phyloP scores from a whole-genome alignment of 2,888 invertebrate species.

The Phrixothrix hirtus region DNA sequence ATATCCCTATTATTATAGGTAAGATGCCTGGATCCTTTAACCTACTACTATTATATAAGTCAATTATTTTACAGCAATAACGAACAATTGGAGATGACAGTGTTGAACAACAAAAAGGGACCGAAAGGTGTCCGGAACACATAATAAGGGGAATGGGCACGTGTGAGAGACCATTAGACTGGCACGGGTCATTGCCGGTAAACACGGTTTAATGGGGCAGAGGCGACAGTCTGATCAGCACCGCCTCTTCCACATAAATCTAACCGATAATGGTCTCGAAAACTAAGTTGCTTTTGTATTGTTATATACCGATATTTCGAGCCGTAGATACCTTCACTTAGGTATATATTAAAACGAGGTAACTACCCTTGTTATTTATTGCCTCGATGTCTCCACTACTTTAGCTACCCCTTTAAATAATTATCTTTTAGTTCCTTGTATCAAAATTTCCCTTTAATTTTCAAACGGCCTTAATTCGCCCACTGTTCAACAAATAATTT shows the following conservation, averaged over 20 bases:
- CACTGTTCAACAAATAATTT: neutral
- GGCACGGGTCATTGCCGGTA: slow-evolving; percentile 42
- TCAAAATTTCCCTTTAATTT: too few species aligned
- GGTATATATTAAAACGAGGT: slow-evolving; percentile 14
- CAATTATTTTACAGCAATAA: too few species aligned
- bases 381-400: neutral
- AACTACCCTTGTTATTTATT: slow-evolving; percentile 13
- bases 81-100: slow-evolving; percentile 17
- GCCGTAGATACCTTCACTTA: slow-evolving; percentile 8
- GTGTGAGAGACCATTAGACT: slow-evolving; percentile 40
- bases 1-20: too few species aligned
- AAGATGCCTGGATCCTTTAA: too few species aligned
- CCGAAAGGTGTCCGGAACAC: slow-evolving; percentile 21
- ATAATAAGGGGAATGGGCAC: slow-evolving; percentile 29
- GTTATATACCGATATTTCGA: slow-evolving; percentile 16
- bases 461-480: too few species aligned
- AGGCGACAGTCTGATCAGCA: slow-evolving; percentile 40
- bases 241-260: slow-evolving; percentile 38
- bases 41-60: too few species aligned
- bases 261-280: slow-evolving; percentile 35
- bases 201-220: slow-evolving; percentile 42
- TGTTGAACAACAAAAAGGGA: slow-evolving; percentile 15
- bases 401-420: too few species aligned
- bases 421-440: too few species aligned
- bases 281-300: slow-evolving; percentile 25